Conservation (phyloP, 1,140 invertebrate genomes). For the Bombus turneri region DNA sequence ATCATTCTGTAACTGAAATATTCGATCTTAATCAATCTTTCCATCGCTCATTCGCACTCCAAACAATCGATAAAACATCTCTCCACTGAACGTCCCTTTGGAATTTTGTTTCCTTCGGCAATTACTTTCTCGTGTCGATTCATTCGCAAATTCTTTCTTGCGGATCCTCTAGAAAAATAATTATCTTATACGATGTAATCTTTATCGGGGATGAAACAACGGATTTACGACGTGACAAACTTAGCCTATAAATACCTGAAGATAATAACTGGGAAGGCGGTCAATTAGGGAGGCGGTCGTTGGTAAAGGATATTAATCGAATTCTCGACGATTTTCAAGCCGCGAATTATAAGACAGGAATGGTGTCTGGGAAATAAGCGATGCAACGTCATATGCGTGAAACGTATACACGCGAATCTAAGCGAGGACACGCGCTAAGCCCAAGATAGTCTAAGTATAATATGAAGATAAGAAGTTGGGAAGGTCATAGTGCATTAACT, state of each 20-base stretch:
- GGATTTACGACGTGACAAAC: conserved; percentile 1
- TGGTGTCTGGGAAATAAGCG: neutral
- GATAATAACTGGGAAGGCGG: too few relatives aligned
- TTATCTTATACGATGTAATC: neutral
- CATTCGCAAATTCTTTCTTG: too few relatives aligned
- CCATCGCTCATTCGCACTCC: neutral
- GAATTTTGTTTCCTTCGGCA: too few relatives aligned
- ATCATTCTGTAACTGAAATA: neutral
- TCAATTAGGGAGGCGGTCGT: neutral
- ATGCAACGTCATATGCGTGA: neutral
- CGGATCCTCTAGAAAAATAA: neutral
- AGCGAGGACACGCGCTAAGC: conserved; percentile 8
- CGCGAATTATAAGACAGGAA: conserved; percentile 41
- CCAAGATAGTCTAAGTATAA: conserved; percentile 22
- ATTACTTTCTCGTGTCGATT: neutral
- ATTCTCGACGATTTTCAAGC: conserved; percentile 18
- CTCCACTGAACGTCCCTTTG: too few relatives aligned
- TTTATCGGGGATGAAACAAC: neutral
- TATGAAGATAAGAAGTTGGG: conserved; percentile 58
- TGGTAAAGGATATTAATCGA: conserved; percentile 6
- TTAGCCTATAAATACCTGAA: conserved; percentile 16
- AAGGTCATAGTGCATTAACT: conserved; percentile 47
- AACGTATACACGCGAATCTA: neutral
- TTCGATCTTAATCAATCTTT: neutral
- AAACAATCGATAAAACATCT: neutral